These are phyloP conservation scores for Drosophila mimetica DNA, from an alignment of 2,888 invertebrate species.

Conservation along the genomic window DNA sequence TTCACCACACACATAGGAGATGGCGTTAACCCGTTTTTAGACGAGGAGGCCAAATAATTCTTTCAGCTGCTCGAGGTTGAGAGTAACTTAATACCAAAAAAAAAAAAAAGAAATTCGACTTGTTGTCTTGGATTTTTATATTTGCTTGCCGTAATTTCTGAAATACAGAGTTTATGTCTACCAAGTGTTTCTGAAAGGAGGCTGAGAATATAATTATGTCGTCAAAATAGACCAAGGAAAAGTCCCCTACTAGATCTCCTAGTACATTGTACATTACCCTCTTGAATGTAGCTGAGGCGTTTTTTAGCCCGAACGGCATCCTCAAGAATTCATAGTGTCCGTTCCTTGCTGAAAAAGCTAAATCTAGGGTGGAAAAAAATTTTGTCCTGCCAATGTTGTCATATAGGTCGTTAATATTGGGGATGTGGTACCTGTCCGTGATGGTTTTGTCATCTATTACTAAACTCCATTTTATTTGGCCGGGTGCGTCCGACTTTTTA, in stretches of 20 bases:
- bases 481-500: neutral
- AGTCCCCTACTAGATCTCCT: neutral
- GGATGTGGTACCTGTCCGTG: neutral
- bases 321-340: too few relatives aligned
- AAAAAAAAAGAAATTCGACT: neutral
- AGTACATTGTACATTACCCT: neutral
- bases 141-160: neutral
- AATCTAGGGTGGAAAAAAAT: too few relatives aligned
- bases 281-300: too few relatives aligned
- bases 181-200: neutral
- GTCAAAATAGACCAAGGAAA: neutral
- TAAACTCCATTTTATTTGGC: neutral
- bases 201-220: neutral
- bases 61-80: neutral
- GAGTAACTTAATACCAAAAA: too few relatives aligned
- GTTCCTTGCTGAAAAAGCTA: too few relatives aligned
- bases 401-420: neutral
- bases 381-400: neutral
- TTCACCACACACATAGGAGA: neutral
- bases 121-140: neutral
- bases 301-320: too few relatives aligned
- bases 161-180: neutral
- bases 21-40: neutral
- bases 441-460: neutral
- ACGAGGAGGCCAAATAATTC: neutral